Evolutionary conservation across 2,797 vertebrate genomes (phyloP).

Genomic region (Sciurus vulgaris): DNA sequence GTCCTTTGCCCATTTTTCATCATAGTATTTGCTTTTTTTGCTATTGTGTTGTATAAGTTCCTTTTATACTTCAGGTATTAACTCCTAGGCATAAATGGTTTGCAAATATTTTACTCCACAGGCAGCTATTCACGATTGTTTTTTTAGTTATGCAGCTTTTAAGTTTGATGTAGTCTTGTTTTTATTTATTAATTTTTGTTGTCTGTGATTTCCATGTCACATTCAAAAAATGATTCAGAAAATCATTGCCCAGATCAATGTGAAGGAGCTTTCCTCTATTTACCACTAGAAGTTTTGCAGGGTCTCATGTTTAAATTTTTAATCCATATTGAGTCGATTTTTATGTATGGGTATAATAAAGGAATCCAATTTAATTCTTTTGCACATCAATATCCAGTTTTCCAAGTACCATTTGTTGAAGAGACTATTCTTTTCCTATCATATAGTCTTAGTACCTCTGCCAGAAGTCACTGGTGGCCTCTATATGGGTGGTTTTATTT

Average conservation of each 20-base stretch:
- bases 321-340: background rate
- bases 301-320: background rate
- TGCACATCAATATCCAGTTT: background rate
- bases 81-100: background rate
- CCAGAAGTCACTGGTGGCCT: background rate
- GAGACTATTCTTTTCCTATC: background rate
- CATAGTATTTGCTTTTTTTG: background rate
- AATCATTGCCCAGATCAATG: background rate
- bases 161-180: background rate
- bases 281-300: background rate
- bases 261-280: background rate
- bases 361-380: background rate
- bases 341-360: background rate
- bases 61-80: background rate
- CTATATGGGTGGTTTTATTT: background rate
- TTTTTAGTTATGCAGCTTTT: background rate
- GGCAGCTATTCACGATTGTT: background rate
- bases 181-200: background rate
- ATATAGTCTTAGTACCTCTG: background rate
- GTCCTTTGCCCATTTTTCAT: background rate
- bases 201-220: background rate
- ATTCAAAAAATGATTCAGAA: background rate
- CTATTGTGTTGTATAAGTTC: background rate
- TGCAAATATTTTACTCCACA: background rate
- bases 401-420: background rate